A percentile compares a stretch with the other conserved stretches of the same genome.
Conservation (phyloP, 1,140 invertebrate species). For the Bathynomus jamesi region DNA sequence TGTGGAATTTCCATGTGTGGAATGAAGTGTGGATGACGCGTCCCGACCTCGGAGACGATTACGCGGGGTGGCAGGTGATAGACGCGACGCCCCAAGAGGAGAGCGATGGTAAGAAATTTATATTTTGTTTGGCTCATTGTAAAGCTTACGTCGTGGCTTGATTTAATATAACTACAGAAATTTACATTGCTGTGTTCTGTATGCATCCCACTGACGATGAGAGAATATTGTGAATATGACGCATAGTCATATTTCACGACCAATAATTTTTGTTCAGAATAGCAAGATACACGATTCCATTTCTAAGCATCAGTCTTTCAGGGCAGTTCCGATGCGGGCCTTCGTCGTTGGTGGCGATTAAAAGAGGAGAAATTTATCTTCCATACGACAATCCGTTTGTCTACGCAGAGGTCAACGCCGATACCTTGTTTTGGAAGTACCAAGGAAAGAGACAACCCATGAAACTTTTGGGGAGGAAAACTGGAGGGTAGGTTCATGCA, state of each 20-base stretch:
- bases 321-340: conserved; percentile 47
- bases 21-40: conserved; percentile 89
- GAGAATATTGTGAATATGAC: no score
- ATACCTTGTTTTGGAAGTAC: conserved; percentile 74
- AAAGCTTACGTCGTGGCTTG: background rate
- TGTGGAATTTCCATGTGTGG: conserved; percentile 88
- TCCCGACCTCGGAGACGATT: conserved; percentile 64
- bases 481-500: conserved; percentile 50
- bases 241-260: no score
- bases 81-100: conserved; percentile 14
- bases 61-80: conserved; percentile 58
- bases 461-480: conserved; percentile 68
- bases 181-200: background rate
- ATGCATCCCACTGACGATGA: no score
- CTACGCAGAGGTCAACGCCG: conserved; percentile 50
- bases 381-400: conserved; percentile 47
- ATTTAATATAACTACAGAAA: background rate
- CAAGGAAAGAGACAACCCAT: conserved; percentile 68
- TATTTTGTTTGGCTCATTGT: background rate
- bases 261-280: no score
- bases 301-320: no score
- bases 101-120: conserved; percentile 1
- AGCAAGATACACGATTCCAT: no score
- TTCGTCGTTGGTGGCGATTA: conserved; percentile 60
- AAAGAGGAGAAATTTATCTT: conserved; percentile 64